Evolutionary conservation across 23 tunicate genomes (phyloP).

Genomic region (Trididemnum nubilum): DNA sequence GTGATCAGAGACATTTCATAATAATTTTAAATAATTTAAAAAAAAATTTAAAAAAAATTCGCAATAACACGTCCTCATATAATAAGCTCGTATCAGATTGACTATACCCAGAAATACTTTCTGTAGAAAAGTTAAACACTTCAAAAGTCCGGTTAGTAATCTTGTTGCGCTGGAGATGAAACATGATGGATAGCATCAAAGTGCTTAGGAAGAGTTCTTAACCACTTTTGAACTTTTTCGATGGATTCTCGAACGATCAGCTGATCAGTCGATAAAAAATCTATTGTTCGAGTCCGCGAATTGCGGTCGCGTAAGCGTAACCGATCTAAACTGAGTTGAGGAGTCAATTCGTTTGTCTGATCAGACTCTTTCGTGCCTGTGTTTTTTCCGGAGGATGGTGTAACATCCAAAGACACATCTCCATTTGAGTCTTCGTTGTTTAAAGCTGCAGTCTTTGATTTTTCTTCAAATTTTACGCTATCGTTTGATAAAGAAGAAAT

Average conservation of each 20-base stretch:
- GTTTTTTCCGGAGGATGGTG: too few relatives aligned
- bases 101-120: too few relatives aligned
- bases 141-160: conserved; percentile 7
- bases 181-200: conserved; percentile 54
- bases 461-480: neutral
- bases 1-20: too few relatives aligned
- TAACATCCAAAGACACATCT: too few relatives aligned
- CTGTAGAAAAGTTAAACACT: neutral
- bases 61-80: too few relatives aligned
- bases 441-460: neutral
- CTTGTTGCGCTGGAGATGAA: conserved; percentile 41
- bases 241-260: conserved; percentile 59
- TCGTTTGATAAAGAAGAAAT: neutral
- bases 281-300: neutral
- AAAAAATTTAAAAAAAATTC: too few relatives aligned
- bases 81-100: too few relatives aligned
- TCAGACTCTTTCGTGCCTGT: neutral
- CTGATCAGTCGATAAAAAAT: conserved; percentile 51
- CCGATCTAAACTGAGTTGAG: neutral
- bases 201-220: conserved; percentile 53
- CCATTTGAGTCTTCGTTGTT: too few relatives aligned
- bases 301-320: neutral
- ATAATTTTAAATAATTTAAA: too few relatives aligned
- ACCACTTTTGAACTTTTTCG: conserved; percentile 70
- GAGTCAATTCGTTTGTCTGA: neutral